phyloP scores from a whole-genome alignment of 2,888 invertebrate species.

The Lobophora halterata region DNA sequence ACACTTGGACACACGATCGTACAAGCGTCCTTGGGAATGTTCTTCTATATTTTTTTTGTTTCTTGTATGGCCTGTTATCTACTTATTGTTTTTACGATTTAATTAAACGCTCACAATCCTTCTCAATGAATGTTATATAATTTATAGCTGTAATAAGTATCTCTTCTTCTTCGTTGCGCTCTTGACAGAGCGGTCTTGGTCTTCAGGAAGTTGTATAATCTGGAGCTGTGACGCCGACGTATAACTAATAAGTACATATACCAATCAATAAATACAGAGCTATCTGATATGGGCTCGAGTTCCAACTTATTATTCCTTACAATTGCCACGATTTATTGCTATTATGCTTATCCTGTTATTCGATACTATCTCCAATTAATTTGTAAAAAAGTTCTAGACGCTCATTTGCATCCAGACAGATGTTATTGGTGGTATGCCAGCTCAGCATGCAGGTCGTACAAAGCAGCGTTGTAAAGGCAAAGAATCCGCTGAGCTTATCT shows the following conservation, averaged over 20 bases:
- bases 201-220: too few species aligned
- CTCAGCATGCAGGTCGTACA: slow-evolving; percentile 22
- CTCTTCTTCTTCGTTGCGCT: too few species aligned
- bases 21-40: slow-evolving; percentile 57
- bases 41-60: slow-evolving; percentile 39
- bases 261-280: too few species aligned
- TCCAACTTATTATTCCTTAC: too few species aligned
- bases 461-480: slow-evolving; percentile 29
- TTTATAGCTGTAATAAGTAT: too few species aligned
- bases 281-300: too few species aligned
- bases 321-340: too few species aligned
- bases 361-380: background rate
- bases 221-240: too few species aligned
- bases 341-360: slow-evolving; percentile 5
- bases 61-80: slow-evolving; percentile 27
- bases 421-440: slow-evolving; percentile 12
- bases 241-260: too few species aligned
- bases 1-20: slow-evolving; percentile 50
- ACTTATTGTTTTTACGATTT: slow-evolving; percentile 27
- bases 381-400: slow-evolving; percentile 14
- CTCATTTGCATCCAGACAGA: slow-evolving; percentile 23
- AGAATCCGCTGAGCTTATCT: slow-evolving; percentile 38
- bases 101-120: too few species aligned
- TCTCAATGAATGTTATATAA: too few species aligned
- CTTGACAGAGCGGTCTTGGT: too few species aligned